phyloP scores from a whole-genome alignment of 2,888 invertebrate species.

The Pammene fasciana region DNA sequence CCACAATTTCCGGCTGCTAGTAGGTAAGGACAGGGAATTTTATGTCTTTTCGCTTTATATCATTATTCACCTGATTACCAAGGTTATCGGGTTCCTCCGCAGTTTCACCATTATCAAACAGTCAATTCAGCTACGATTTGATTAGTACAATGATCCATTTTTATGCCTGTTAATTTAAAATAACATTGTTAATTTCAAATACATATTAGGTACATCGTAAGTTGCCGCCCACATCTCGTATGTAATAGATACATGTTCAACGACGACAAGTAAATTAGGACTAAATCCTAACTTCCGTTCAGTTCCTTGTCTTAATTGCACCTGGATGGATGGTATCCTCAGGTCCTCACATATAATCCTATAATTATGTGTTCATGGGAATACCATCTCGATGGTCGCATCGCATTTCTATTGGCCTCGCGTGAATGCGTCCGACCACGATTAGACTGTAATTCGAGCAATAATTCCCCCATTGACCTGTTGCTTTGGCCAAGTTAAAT shows the following conservation, averaged over 20 bases:
- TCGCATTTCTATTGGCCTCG: slow-evolving; percentile 59
- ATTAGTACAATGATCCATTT: no score
- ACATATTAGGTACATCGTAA: no score
- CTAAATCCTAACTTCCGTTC: slow-evolving; percentile 24
- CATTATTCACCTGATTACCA: no score
- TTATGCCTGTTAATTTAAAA: no score
- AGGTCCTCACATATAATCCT: slow-evolving; percentile 54
- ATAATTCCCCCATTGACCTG: slow-evolving; percentile 72
- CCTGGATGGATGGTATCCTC: slow-evolving; percentile 57
- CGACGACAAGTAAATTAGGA: slow-evolving; percentile 7
- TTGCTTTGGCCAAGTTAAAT: slow-evolving; percentile 60
- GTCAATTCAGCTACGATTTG: no score
- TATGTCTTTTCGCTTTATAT: no score
- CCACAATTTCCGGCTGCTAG: no score
- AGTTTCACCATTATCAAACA: no score
- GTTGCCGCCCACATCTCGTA: no score
- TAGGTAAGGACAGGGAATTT: no score
- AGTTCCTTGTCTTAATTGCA: slow-evolving; percentile 49
- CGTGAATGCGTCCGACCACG: slow-evolving; percentile 64
- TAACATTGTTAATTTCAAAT: no score
- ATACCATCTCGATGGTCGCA: slow-evolving; percentile 54
- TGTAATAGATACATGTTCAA: background rate
- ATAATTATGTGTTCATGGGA: slow-evolving; percentile 58
- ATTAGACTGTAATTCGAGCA: slow-evolving; percentile 68
- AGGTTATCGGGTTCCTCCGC: no score